Evolutionary conservation across 2,888 invertebrate species (phyloP).

Genomic region (Alsophila aescularia): DNA sequence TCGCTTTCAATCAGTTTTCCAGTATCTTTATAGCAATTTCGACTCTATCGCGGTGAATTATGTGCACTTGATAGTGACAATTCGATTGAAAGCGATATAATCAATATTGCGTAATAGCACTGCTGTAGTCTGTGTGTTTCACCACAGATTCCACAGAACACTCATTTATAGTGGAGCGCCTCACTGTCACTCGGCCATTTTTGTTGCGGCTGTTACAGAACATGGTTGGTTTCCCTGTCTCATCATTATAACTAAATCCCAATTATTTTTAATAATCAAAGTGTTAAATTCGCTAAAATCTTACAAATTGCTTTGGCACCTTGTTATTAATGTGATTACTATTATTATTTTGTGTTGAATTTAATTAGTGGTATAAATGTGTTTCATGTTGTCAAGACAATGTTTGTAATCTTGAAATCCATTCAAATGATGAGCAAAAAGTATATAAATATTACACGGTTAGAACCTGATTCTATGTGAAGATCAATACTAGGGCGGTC

Average conservation of each 20-base stretch:
- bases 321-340: background rate
- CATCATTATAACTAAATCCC: constrained; percentile 20
- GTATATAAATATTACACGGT: constrained; percentile 85
- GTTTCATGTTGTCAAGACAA: background rate
- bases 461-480: constrained; percentile 87
- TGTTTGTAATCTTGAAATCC: background rate
- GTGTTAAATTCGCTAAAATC: background rate
- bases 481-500: constrained; percentile 91
- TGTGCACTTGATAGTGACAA: too few species aligned
- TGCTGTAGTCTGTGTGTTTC: background rate
- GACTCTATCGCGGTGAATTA: too few species aligned
- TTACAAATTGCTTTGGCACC: background rate
- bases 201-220: constrained; percentile 69
- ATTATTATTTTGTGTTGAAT: constrained; percentile 14
- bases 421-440: constrained; percentile 87
- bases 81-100: too few species aligned
- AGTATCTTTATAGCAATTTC: too few species aligned
- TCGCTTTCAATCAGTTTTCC: too few species aligned
- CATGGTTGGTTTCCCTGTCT: constrained; percentile 63
- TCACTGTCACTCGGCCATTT: constrained; percentile 68
- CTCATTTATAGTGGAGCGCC: constrained; percentile 1
- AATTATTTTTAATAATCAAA: constrained; percentile 29
- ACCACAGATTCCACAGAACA: too few species aligned
- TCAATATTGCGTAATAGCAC: too few species aligned
- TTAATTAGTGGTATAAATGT: background rate